phyloP scores from a whole-genome alignment of 2,113 vertebrate species.

The Podarcis raffonei region DNA sequence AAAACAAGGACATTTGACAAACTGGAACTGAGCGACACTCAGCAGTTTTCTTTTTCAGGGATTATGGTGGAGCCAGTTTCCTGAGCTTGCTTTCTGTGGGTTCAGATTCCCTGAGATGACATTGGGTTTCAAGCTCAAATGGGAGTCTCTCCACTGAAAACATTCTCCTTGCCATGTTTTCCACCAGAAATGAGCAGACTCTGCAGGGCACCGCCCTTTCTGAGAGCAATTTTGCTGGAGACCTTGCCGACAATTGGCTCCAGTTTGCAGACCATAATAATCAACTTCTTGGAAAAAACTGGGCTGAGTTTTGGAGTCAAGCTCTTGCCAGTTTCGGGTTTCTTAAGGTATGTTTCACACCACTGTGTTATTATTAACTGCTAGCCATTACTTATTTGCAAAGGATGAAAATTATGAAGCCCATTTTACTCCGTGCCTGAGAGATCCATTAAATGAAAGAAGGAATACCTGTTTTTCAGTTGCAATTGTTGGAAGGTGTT shows the following conservation, averaged over 20 bases:
- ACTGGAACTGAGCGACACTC: background rate
- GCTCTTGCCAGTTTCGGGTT: slow-evolving; percentile 27
- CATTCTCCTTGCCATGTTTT: slow-evolving; percentile 24
- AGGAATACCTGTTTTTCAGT: slow-evolving; percentile 19
- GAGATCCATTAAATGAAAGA: slow-evolving; percentile 46
- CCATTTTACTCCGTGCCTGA: slow-evolving; percentile 36
- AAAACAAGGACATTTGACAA: background rate
- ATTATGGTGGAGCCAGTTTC: slow-evolving; percentile 9
- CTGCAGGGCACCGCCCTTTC: background rate
- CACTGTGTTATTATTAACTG: slow-evolving; percentile 36
- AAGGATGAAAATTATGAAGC: slow-evolving; percentile 52
- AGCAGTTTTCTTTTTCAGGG: background rate
- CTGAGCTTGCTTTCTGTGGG: slow-evolving; percentile 1
- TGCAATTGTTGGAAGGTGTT: background rate
- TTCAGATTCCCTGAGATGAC: slow-evolving; percentile 17
- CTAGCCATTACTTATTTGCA: slow-evolving; percentile 38
- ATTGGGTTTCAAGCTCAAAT: slow-evolving; percentile 23
- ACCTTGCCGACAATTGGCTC: slow-evolving; percentile 26
- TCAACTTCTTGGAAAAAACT: background rate
- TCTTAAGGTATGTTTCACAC: slow-evolving; percentile 26
- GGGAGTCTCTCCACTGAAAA: slow-evolving; percentile 9
- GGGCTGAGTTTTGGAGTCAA: slow-evolving; percentile 18
- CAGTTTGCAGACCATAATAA: background rate
- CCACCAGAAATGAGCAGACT: slow-evolving; percentile 20
- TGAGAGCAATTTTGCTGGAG: slow-evolving; percentile 10